Conservation (phyloP, 64 coral and sea anemone genomes). For the Acropora tenuis region DNA sequence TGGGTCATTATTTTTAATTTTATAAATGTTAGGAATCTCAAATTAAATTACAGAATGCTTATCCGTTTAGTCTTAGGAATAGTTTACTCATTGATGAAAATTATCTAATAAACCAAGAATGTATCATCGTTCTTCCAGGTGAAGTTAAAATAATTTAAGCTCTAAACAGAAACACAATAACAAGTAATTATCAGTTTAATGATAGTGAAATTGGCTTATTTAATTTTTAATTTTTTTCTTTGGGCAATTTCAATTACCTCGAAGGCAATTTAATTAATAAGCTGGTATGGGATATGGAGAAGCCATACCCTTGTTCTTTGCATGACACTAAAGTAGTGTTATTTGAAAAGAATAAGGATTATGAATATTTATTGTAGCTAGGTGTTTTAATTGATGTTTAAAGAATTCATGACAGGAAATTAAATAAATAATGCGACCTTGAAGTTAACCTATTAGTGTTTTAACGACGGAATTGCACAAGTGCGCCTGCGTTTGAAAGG, state of each 20-base stretch:
- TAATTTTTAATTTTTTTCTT: no score
- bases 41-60: neutral
- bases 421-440: neutral
- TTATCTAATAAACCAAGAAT: neutral
- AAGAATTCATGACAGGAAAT: slow-evolving; percentile 37
- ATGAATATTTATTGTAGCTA: slow-evolving; percentile 52
- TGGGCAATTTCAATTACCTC: neutral
- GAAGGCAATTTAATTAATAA: neutral
- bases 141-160: no score
- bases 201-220: no score
- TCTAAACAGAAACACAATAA: no score
- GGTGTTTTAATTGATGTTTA: slow-evolving; percentile 41
- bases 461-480: no score
- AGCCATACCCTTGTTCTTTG: neutral
- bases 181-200: neutral
- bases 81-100: neutral
- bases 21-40: neutral
- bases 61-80: neutral
- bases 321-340: neutral
- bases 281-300: neutral
- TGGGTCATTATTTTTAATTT: neutral
- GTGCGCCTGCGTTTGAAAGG: no score
- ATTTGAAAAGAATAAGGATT: neutral
- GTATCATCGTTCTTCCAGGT: no score
- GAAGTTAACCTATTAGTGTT: no score